Evolutionary conservation across 2,888 invertebrate species (phyloP), one percentile per base, ranked within the genome.

Genomic region (Craniophora ligustri): DNA sequence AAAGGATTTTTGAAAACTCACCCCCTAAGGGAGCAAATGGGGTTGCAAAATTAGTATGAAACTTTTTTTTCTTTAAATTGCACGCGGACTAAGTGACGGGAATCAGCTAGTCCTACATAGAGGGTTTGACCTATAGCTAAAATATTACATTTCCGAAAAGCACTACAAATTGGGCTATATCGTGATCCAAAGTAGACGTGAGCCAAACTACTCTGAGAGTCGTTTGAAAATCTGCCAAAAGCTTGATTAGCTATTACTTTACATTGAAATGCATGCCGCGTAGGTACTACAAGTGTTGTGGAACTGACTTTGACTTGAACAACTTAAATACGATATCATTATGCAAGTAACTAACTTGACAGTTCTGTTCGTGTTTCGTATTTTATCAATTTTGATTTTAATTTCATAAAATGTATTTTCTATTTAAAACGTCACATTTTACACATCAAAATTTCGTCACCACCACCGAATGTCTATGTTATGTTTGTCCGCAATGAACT

Each of bases 151-250:
- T 45, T 41, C 40, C 14, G 41, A 66, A 67, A 71, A 67, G 61
- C 72, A 61, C 40, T 38, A 67, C 61, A 67, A 61, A 66, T 61
- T 71, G 39, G 36, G 18, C 44, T 28, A 26, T 26, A 26, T n/a
- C 45, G 56, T 66, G 49, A 60, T 70, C 55, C 60, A 41, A 31
- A 56, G 51, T 21, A 53, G 55, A 61, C 53, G 47, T n/a, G 60
- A 59, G 67, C 67, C 71, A 60, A 61, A 67, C 53, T 58, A 53
- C 44, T 58, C 31, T 26, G 39, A 26, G 23, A 53, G 16, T 42
- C 32, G 51, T 67, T 69, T 69, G 67, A 71, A 55, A 36, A 53
- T 58, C 32, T 71, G 68, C 68, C 68, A 69, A 62, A 67, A 71
- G 49, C 46, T 53, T 45, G 57, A 68, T 71, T 62, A 71, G 55